These are phyloP conservation scores for Drosophila villosipedis DNA, from an alignment of 2,888 invertebrate genomes.

Conservation along the genomic window DNA sequence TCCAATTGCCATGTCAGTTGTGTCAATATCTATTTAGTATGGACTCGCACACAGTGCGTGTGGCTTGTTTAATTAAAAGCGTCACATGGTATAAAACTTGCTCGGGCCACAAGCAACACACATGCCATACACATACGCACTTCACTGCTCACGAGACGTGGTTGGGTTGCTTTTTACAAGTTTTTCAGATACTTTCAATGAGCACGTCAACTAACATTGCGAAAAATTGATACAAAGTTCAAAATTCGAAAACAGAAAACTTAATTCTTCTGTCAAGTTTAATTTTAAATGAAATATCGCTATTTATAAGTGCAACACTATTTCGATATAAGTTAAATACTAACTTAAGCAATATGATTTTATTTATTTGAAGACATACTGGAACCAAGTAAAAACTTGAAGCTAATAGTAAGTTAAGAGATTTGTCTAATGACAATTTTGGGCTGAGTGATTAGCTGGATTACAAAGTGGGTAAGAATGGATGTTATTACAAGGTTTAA, in stretches of 20 bases:
- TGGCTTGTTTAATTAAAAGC: slow-evolving; percentile 66
- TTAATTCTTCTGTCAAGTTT: neutral
- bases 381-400: neutral
- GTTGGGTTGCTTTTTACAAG: slow-evolving; percentile 1
- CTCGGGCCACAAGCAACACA: slow-evolving; percentile 18
- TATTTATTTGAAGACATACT: neutral
- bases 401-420: neutral
- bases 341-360: neutral
- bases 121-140: neutral
- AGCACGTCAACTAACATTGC: slow-evolving; percentile 4
- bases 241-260: neutral
- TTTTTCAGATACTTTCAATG: slow-evolving; percentile 8
- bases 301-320: neutral
- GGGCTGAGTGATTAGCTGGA: too few relatives aligned
- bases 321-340: neutral
- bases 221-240: neutral
- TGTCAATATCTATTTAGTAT: slow-evolving; percentile 72
- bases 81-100: slow-evolving; percentile 40
- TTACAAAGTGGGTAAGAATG: neutral
- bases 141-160: slow-evolving; percentile 39
- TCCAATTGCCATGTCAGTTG: slow-evolving; percentile 46
- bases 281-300: neutral
- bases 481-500: neutral
- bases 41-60: slow-evolving; percentile 35
- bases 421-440: too few relatives aligned